Base-by-base conservation (phyloP, 2,888 invertebrate species). In the Muschampia staudingeri region DNA sequence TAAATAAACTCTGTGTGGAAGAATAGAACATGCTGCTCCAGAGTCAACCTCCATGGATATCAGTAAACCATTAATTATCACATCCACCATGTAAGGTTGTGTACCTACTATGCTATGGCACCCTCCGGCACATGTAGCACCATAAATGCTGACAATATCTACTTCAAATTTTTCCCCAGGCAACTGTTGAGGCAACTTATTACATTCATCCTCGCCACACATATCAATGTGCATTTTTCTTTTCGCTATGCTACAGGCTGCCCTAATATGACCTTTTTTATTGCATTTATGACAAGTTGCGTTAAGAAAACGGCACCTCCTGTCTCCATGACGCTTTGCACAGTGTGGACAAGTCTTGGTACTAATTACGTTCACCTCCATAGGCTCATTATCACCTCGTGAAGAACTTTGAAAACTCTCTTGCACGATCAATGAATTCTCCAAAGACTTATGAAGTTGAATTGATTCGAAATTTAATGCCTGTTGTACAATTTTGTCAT, bases 271-370 rank as follows among this genome's bases (percentile, higher is more conserved):
- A 2, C 69, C 69, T n/a, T 14, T 34, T 40, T 69, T 69, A 9
- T 69, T 69, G 30, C 69, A 69, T 69, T 69, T 69, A n/a, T 69
- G 7, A n/a, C 69, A 69, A 8, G 16, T 16, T 67, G 67, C 67
- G 34, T 67, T 67, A 7, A 67, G 14, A 67, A 67, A 67, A 16
- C 76, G 25, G 37, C 76, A 76, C 65, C 44, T 76, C 8, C 11
- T 69, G 44, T 67, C 44, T 9, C 77, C 77, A 42, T 77, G 77
- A 4, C 77, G 77, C 42, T 77, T 77, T 48, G 77, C 77, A 77
- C 77, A 77, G 48, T 77, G 77, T 16, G 67, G 34, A 48, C 77
- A 69, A 34, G n/a, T 69, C 16, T 77, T 77, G 37, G 25, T 77
- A 69, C 77, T 77, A 69, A 77, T 69, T 44, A 37, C 77, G 25